Percentiles rank a stretch among this genome's conserved stretches.
These are phyloP conservation scores for Pogonomyrmex californicus DNA, from an alignment of 1,140 invertebrate genomes.

Conservation along the genomic window DNA sequence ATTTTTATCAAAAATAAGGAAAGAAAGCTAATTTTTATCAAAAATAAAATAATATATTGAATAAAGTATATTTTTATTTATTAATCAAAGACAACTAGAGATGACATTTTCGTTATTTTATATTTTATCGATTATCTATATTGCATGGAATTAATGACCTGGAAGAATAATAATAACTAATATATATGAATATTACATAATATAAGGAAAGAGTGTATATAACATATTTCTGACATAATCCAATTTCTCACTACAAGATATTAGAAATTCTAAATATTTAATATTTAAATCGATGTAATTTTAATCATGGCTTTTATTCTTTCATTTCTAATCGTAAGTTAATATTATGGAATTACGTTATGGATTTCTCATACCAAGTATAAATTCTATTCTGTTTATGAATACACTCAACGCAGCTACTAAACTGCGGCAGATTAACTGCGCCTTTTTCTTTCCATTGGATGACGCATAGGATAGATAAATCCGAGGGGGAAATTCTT, in stretches of 20 bases:
- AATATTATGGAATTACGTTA: not conserved
- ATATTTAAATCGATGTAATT: not conserved
- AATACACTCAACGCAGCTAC: not conserved
- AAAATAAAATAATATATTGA: no score
- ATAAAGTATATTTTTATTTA: no score
- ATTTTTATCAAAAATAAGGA: no score
- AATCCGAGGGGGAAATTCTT: slow-evolving; percentile 28
- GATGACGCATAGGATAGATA: slow-evolving; percentile 51
- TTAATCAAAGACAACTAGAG: no score
- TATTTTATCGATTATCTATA: no score
- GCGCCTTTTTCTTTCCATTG: slow-evolving; percentile 46
- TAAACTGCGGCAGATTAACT: slow-evolving; percentile 21
- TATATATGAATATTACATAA: not conserved
- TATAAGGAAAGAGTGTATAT: not conserved
- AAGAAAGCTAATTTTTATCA: no score
- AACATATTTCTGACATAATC: not conserved
- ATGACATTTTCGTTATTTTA: no score
- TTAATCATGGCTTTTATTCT: not conserved
- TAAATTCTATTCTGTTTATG: not conserved
- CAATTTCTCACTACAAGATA: not conserved
- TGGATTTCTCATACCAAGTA: not conserved
- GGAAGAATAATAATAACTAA: not conserved
- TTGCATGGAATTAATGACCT: not conserved
- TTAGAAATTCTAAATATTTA: not conserved
- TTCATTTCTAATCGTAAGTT: not conserved